Evolutionary conservation across 2,113 vertebrate genomes (phyloP).

Genomic region (Cynocephalus volans): DNA sequence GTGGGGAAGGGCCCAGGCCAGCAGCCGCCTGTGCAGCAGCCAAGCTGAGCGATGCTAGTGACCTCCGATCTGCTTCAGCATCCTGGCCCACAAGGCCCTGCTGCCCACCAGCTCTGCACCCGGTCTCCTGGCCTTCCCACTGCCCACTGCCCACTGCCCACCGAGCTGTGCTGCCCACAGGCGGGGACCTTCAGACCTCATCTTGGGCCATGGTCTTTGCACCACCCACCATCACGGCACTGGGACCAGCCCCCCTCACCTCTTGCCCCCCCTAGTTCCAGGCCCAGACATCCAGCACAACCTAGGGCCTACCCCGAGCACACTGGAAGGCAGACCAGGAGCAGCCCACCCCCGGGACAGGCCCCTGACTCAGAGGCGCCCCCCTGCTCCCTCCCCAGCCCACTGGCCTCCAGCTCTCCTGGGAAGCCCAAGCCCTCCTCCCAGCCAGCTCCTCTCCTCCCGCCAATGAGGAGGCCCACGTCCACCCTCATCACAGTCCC

Average conservation of each 20-base stretch:
- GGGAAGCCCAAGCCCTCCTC: not conserved
- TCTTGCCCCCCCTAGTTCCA: not conserved
- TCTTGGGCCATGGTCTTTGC: not conserved
- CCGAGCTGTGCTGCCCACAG: not conserved
- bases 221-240: no score
- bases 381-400: not conserved
- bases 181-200: not conserved
- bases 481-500: not conserved
- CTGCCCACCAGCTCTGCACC: not conserved
- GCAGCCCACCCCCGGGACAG: not conserved
- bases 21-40: not conserved
- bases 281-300: not conserved
- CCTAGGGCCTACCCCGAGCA: not conserved
- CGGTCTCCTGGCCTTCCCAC: not conserved
- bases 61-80: not conserved
- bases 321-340: not conserved
- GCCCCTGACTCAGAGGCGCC: no score
- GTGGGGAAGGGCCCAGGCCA: not conserved
- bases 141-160: not conserved
- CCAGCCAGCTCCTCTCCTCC: not conserved
- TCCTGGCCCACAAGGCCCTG: not conserved
- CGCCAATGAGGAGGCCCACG: not conserved
- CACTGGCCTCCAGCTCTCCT: no score
- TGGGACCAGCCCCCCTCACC: not conserved
- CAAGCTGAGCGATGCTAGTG: no score